Evolutionary conservation across 2,113 vertebrate species (phyloP).

Genomic region (Strix uralensis): DNA sequence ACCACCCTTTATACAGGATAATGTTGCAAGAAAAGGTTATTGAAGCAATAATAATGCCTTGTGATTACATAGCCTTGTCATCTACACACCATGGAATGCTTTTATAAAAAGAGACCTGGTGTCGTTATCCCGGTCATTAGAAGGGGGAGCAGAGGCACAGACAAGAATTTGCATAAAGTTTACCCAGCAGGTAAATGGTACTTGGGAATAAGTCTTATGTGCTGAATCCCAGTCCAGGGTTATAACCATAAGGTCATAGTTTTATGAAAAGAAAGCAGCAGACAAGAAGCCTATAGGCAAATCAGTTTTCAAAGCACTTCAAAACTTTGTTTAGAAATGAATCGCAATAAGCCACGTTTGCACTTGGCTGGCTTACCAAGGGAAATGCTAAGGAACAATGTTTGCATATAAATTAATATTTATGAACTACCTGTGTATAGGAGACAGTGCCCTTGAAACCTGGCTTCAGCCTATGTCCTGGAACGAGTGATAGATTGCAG

Average conservation of each 20-base stretch:
- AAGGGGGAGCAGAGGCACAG: not conserved
- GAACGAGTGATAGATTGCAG: not conserved
- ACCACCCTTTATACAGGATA: not conserved
- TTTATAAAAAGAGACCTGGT: not conserved
- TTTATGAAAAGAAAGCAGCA: not conserved
- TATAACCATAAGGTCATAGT: not conserved
- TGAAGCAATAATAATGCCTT: not conserved
- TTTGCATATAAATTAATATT: conserved; percentile 43
- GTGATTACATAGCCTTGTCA: not conserved
- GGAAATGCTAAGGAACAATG: not conserved
- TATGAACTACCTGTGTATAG: not conserved
- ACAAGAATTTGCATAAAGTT: conserved; percentile 55
- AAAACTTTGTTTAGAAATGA: conserved; percentile 34
- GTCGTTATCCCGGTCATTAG: not conserved
- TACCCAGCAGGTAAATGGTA: not conserved
- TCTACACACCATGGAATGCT: not conserved
- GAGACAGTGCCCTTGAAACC: not conserved
- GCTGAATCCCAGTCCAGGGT: not conserved
- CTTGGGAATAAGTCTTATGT: conserved; percentile 2
- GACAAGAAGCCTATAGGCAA: conserved; percentile 48
- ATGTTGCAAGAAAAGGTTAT: not conserved
- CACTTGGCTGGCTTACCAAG: not conserved
- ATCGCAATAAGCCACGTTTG: not conserved
- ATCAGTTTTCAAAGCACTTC: conserved; percentile 46
- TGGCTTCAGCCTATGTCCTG: not conserved